Evolutionary conservation across 2,888 invertebrate genomes (phyloP), one percentile per base, ranked within the genome.

Genomic region (Patella ulyssiponensis): DNA sequence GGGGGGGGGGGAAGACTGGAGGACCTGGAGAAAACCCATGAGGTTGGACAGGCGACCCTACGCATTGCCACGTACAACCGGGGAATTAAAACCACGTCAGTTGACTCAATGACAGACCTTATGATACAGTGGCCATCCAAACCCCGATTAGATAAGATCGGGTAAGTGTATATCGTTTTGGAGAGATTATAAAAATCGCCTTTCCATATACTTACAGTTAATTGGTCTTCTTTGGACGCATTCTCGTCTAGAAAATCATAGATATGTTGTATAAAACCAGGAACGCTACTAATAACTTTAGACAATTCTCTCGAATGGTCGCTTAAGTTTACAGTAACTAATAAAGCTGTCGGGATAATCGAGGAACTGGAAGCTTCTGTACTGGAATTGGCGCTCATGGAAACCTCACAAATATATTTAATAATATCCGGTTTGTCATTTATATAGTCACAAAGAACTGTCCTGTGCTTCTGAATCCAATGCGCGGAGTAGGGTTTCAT

Each of bases 271-370:
- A 64, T n/a, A n/a, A 17, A 64, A 64, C 64, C 64, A 64, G 64
- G 64, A 15, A 64, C 64, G 9, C 3, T n/a, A 64, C 20, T 20
- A 17, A 64, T 17, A n/a, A 64, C 64, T 64, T 64, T 64, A 12
- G 64, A 64, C 15, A 64, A 23, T 64, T 64, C 64, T 17, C 17
- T 64, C n/a, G 64, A 64, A 64, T 64, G 64, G 20, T 64, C 64
- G 64, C 20, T 20, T 11, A 64, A 4, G 15, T 64, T 64, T 23
- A 64, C 64, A 17, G 20, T 20, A 15, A 64, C 64, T 20, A 64
- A n/a, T 5, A 5, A 64, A 11, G 58, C 64, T 20, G 20, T 23
- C 14, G 2, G 64, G 20, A 64, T 23, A 20, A 20, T 12, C 11
- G 64, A 20, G 64, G 9, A 20, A 14, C 20, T 20, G 20, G 64